A percentile compares a stretch with the other conserved stretches of the same genome.
phyloP scores from a whole-genome alignment of 1,140 invertebrate species.

The Hypothenemus hampei region DNA sequence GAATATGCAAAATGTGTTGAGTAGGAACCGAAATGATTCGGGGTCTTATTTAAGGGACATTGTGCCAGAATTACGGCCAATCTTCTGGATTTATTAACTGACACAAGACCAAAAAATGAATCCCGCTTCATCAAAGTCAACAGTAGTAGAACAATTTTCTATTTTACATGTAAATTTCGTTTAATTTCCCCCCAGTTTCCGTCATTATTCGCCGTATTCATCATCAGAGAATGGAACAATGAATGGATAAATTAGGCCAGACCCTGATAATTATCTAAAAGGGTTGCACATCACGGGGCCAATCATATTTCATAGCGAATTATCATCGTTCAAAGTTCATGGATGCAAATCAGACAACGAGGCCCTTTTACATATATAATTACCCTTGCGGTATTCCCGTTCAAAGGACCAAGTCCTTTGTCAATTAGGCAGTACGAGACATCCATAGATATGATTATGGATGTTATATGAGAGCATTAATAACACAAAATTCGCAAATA shows the following conservation, averaged over 20 bases:
- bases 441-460: too few relatives aligned
- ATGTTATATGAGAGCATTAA: too few relatives aligned
- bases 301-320: constrained; percentile 22
- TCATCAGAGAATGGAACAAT: constrained; percentile 3
- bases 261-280: constrained; percentile 20
- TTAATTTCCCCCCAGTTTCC: neutral
- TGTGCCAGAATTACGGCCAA: constrained; percentile 27
- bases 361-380: constrained; percentile 26
- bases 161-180: neutral
- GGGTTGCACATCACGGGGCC: constrained; percentile 10
- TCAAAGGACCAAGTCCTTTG: constrained; percentile 20
- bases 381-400: constrained; percentile 11
- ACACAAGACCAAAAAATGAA: too few relatives aligned
- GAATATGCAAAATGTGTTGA: constrained; percentile 31
- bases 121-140: too few relatives aligned
- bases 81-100: too few relatives aligned
- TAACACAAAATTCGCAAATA: too few relatives aligned
- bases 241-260: constrained; percentile 15
- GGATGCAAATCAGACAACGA: constrained; percentile 19
- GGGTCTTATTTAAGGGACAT: constrained; percentile 27
- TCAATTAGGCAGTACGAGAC: constrained; percentile 8
- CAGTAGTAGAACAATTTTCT: too few relatives aligned
- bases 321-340: constrained; percentile 25
- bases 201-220: neutral
- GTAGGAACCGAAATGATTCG: constrained; percentile 3